Evolutionary conservation across 2,113 vertebrate species (phyloP).

Genomic region (Sinocyclocheilus rhinocerous): DNA sequence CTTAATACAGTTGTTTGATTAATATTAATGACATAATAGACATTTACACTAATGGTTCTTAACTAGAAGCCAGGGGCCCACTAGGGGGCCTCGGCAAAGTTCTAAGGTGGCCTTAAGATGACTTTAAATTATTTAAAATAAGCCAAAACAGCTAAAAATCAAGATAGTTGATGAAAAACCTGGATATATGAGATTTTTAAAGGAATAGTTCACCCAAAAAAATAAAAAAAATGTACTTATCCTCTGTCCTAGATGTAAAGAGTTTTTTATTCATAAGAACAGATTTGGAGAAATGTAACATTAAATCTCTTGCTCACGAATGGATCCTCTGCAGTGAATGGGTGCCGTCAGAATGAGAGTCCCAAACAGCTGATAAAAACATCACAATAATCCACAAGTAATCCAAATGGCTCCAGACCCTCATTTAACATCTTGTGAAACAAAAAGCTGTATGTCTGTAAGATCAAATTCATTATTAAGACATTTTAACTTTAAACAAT

Average conservation of each 20-base stretch:
- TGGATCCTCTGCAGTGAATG: neutral
- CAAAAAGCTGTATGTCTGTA: too few relatives aligned
- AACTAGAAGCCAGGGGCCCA: too few relatives aligned
- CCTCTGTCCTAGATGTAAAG: too few relatives aligned
- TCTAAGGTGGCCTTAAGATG: neutral
- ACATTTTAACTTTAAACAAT: too few relatives aligned
- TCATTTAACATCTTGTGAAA: too few relatives aligned
- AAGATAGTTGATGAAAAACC: neutral
- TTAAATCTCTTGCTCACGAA: neutral
- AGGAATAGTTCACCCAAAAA: neutral
- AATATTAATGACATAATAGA: neutral
- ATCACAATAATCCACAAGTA: too few relatives aligned
- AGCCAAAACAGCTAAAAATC: neutral
- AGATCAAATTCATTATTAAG: too few relatives aligned
- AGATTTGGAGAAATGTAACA: too few relatives aligned
- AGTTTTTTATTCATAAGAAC: too few relatives aligned
- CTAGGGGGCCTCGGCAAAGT: neutral
- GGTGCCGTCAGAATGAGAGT: neutral
- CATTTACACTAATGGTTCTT: neutral
- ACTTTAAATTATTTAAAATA: neutral
- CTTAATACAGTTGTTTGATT: neutral
- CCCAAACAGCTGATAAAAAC: neutral
- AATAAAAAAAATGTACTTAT: too few relatives aligned
- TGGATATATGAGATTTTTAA: neutral
- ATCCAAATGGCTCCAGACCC: neutral